Conservation (phyloP, 1,140 invertebrate genomes). For the Megathymus violae region DNA sequence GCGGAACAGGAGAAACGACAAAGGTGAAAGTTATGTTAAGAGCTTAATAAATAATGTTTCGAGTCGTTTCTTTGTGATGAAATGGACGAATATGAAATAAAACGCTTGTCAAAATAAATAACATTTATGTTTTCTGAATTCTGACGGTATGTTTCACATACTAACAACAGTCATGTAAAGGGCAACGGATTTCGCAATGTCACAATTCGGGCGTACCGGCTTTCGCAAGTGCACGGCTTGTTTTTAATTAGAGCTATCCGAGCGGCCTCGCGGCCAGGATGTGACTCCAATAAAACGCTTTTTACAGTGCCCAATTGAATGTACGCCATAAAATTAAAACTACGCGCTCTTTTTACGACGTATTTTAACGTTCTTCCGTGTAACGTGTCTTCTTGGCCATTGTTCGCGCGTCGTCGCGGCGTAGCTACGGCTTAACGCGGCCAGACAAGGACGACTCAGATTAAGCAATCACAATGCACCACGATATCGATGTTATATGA, state of each 20-base stretch:
- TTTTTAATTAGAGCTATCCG: constrained; percentile 77
- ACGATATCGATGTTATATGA: constrained; percentile 52
- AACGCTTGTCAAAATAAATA: too few relatives aligned
- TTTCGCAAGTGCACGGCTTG: constrained; percentile 66
- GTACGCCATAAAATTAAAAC: constrained; percentile 78
- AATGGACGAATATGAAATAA: too few relatives aligned
- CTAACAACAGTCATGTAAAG: constrained; percentile 38
- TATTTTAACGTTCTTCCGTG: constrained; percentile 75
- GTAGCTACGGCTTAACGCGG: constrained; percentile 46
- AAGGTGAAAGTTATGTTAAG: too few relatives aligned
- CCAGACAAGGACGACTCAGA: constrained; percentile 63
- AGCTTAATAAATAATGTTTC: too few relatives aligned
- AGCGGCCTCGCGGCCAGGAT: constrained; percentile 75
- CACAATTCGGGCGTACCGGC: constrained; percentile 38
- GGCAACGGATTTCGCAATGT: constrained; percentile 47
- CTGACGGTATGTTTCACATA: constrained; percentile 35
- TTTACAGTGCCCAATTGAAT: constrained; percentile 80
- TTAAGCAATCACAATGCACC: constrained; percentile 63
- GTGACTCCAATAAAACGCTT: constrained; percentile 76
- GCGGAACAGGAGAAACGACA: too few relatives aligned
- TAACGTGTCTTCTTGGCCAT: constrained; percentile 60
- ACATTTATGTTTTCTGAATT: too few relatives aligned
- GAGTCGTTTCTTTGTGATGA: too few relatives aligned
- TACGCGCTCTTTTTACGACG: constrained; percentile 76
- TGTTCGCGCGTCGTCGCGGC: constrained; percentile 63